Base-by-base conservation (phyloP, 2,888 invertebrate species). In the Dasysyrphus tricinctus region DNA sequence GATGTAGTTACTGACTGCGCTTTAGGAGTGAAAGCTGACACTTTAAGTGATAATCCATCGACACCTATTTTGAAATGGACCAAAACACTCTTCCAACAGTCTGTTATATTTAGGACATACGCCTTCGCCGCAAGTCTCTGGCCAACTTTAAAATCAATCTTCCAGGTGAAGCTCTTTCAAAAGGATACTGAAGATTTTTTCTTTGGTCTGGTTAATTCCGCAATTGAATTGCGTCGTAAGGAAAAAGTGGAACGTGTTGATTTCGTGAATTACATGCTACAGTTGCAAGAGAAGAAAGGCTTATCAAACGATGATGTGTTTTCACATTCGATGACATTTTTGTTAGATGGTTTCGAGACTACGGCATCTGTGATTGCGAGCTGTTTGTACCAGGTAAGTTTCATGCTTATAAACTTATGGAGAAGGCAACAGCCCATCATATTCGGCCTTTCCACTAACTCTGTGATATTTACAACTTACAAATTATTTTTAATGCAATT, bases 341-440 rank as follows among this genome's bases (percentile, higher is more conserved):
- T 92, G 12, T 85, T 91, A 1, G 92, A 92, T 80, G 92, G 92
- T 9, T 91, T 91, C 24, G 91, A 91, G 83, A 92, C 92, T 1
- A 90, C 91, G 0, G 90, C 91, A 0, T 70, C 88, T 8, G 89
- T 90, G 0, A 75, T 92, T 6, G 51, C 90, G 3, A 90, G 91
- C 49, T 88, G 89, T 2, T 65, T 92, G 5, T 88, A 90, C 16
- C 74, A 90, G 79, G 90, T 90, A 82, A 79, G 89, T 72, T 5
- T 57, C 19, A 24, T 37, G 51, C 9, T 37, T 37, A 8, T 37
- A 37, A 9, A 9, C 7, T 32, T 32, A 5, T 32, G 32, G 24
- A 24, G 3, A 24, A 24, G 3, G 24, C 3, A 24, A 24, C 1
- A 24, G 3, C 24, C 24, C 24, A 24, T 2, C 32, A 1, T 32